Base-by-base conservation (phyloP, 64 coral and sea anemone genomes). In the Astreopora myriophthalma region DNA sequence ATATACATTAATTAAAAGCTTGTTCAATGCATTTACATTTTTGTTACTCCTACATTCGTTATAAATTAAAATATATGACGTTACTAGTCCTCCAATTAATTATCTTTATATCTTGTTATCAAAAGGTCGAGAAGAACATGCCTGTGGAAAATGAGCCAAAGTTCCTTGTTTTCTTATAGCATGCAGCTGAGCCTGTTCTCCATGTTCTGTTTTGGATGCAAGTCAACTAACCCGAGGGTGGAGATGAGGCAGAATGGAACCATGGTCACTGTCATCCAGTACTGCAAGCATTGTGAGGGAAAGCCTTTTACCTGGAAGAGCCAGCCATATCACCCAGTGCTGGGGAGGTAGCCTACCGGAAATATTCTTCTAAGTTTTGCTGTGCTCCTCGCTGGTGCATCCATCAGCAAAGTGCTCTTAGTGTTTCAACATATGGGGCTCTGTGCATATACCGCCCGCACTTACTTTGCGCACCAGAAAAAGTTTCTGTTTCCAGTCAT, bases 121-220 rank as follows among this genome's bases (percentile, higher is more conserved):
- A 73, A 75, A 90, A 75, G 39, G 88, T 90, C 14, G 36, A 80
- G 40, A 75, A 74, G 6, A 69, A 90, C 63, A 78, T 33, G 10
- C 71, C 71, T 48, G 20, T 37, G 14, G 20, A 89, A 28, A 90
- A 63, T 80, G 75, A 90, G 40, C 88, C 76, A 69, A 90, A 90
- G 88, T 90, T 90, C 63, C 42, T 91, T 28, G 77, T 91, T 14
- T 91, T 82, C 22, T n/a, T 91, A 83, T 27, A 44, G 36, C 69
- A 91, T 91, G 65, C 76, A 83, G 29, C 36, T 73, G 20, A 70
- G 46, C 7, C 35, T 90, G 25, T 91, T 91, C 57, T 55, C 40
- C 12, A 48, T 91, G 28, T 91, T 91, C 25, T 91, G 89, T 61
- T 91, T 91, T 31, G 69, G 71, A 22, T 91, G 89, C 25, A 75